Base-by-base conservation (phyloP, 1,140 invertebrate genomes). In the Cydia splendana region DNA sequence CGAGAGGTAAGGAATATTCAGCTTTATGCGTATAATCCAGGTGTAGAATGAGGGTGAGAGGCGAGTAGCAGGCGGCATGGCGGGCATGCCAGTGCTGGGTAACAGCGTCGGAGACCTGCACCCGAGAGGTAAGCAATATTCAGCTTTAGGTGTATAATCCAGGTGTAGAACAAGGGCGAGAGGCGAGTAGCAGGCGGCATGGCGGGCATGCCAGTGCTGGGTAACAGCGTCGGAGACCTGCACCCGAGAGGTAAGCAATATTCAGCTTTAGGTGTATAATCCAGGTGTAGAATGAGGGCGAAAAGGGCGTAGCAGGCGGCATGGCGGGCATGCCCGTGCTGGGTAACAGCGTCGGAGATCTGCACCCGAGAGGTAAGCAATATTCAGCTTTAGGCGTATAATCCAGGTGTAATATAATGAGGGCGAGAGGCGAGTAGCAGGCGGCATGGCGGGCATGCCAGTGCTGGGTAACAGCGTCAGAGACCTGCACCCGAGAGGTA, bases 281-380 rank as follows among this genome's bases (percentile, higher is more conserved):
- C 48, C 48, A 51, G 48, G 48, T 51, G 4, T 51, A 51, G 48
- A 30, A 30, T 30, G 2, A 30, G 30, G 30, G 30, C 4, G 30
- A 30, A 2, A 30, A 2, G 30, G 1, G 30, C 15, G 48, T 51
- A 51, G 48, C 48, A 51, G 89, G 84, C 71, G 30, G 30, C 30
- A 91, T 92, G 91, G 91, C 89, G 89, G 91, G 89, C 51, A 92
- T 92, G 91, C 89, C 91, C 78, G 85, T 83, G 74, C 82, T 87
- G 79, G 91, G 91, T 77, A 92, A 92, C 85, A 91, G 83, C 82
- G 91, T 92, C 76, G 87, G 88, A 30, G 90, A 92, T 78, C 84
- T 88, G 20, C 79, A 83, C 20, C 81, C 82, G 78, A 82, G 77
- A 45, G 81, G 78, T 81, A 53, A 71, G n/a, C n/a, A n/a, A n/a